A percentile compares a stretch with the other conserved stretches of the same genome.
phyloP scores from a whole-genome alignment of 2,888 invertebrate species.

The Coenonympha arcania region DNA sequence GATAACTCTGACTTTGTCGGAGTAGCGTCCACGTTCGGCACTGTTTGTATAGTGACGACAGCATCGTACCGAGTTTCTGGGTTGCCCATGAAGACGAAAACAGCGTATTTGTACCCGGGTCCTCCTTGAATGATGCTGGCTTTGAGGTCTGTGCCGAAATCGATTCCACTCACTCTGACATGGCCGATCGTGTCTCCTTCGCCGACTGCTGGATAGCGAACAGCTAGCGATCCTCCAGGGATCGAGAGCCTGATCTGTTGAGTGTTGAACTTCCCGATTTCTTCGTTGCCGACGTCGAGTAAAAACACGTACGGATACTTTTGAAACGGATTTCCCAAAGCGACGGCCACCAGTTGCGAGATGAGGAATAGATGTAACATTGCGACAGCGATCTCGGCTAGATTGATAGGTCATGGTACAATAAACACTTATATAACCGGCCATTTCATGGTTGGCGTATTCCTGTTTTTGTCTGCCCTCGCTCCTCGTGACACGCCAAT shows the following conservation, averaged over 20 bases:
- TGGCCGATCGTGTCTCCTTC: conserved; percentile 56
- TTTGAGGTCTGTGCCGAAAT: conserved; percentile 62
- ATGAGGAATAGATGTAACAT: conserved; percentile 49
- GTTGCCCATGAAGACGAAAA: conserved; percentile 58
- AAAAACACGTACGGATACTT: conserved; percentile 64
- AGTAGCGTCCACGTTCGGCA: conserved; percentile 30
- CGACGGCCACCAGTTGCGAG: conserved; percentile 36
- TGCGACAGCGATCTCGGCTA: conserved; percentile 36
- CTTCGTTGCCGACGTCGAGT: conserved; percentile 67
- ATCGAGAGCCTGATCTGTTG: conserved; percentile 58
- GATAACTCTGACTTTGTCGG: not conserved
- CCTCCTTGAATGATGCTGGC: conserved; percentile 63
- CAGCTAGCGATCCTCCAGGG: conserved; percentile 61
- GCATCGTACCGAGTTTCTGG: conserved; percentile 53
- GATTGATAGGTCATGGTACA: conserved; percentile 53
- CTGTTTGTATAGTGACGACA: conserved; percentile 55
- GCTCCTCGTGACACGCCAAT: conserved; percentile 50
- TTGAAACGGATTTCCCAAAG: conserved; percentile 52
- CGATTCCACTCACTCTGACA: conserved; percentile 62
- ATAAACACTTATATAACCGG: conserved; percentile 58
- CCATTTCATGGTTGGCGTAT: conserved; percentile 54
- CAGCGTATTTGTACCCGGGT: conserved; percentile 63
- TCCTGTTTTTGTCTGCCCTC: conserved; percentile 56
- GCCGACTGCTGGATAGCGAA: conserved; percentile 58
- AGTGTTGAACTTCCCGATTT: conserved; percentile 52